Evolutionary conservation across 2,797 vertebrate genomes (phyloP).

Genomic region (Lepilemur septentrionalis): DNA sequence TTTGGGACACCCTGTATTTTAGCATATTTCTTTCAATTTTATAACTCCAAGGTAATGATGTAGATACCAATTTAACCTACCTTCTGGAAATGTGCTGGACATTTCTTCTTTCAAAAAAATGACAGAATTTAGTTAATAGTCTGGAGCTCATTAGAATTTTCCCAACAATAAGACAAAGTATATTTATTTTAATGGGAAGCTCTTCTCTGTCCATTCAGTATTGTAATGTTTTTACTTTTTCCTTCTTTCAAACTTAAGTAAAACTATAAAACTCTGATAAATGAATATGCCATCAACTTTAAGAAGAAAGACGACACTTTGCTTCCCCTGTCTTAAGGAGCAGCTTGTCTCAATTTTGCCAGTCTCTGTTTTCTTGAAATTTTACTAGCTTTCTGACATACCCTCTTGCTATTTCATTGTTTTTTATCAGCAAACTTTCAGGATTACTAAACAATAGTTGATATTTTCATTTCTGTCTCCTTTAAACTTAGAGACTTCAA

Average conservation of each 20-base stretch:
- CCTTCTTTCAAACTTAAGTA: slow-evolving; percentile 43
- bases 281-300: slow-evolving; percentile 27
- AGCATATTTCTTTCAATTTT: slow-evolving; percentile 39
- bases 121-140: slow-evolving; percentile 39
- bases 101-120: slow-evolving; percentile 38
- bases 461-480: background rate
- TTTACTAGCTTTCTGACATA: slow-evolving; percentile 36
- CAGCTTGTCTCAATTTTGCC: slow-evolving; percentile 28
- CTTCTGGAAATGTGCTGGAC: background rate
- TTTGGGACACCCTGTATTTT: background rate
- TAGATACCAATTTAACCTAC: slow-evolving; percentile 14
- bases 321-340: background rate
- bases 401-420: background rate
- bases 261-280: slow-evolving; percentile 37
- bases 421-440: background rate
- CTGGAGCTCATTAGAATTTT: slow-evolving; percentile 37
- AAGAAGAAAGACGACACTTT: slow-evolving; percentile 24
- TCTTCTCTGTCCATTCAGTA: slow-evolving; percentile 38
- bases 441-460: background rate
- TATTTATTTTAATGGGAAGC: slow-evolving; percentile 52
- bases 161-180: slow-evolving; percentile 41
- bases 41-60: background rate
- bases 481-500: background rate
- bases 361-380: slow-evolving; percentile 3
- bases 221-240: slow-evolving; percentile 58